Base-by-base conservation (phyloP, 2,888 invertebrate genomes). In the Busseola fusca region DNA sequence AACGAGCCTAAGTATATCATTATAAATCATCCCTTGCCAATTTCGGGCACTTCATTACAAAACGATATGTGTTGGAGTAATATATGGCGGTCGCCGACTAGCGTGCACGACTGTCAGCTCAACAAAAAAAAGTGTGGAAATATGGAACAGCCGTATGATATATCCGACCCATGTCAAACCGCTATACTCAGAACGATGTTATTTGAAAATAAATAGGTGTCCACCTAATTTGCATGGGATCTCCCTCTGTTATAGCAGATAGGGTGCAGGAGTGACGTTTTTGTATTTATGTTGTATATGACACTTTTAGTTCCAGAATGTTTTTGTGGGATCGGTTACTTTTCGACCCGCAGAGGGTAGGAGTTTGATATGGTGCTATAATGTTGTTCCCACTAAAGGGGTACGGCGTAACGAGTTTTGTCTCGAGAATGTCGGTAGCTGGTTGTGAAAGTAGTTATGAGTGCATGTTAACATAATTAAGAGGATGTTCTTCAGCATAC, bases 91-190 rank as follows among this genome's bases (percentile, higher is more conserved):
- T 89, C 90, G 85, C 84, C 82, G 25, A 21, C 45, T 6, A 68
- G 73, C 67, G 73, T 80, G 80, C 85, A 82, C 85, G 75, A 84
- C 85, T 87, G 89, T 88, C 87, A 87, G 86, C 77, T 89, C 84
- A 80, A 87, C 91, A 88, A 85, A 87, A 87, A 89, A 90, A 87
- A 76, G 87, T 89, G 90, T 86, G 85, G 87, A 92, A 92, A 91
- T 91, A 91, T 91, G 89, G 88, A 89, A 88, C 85, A 84, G 73
- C 84, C 81, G 87, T 88, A 90, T 91, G 91, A 92, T 90, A 90
- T 87, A 90, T 89, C 84, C 87, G 87, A 92, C 92, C 92, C 92
- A 90, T 89, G 90, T 92, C 92, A 92, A 90, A 89, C 69, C 80
- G 73, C 69, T 83, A 75, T 84, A 80, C 77, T 74, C 76, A 59